Evolutionary conservation across 2,113 vertebrate genomes (phyloP).

Genomic region (Callospermophilus lateralis): DNA sequence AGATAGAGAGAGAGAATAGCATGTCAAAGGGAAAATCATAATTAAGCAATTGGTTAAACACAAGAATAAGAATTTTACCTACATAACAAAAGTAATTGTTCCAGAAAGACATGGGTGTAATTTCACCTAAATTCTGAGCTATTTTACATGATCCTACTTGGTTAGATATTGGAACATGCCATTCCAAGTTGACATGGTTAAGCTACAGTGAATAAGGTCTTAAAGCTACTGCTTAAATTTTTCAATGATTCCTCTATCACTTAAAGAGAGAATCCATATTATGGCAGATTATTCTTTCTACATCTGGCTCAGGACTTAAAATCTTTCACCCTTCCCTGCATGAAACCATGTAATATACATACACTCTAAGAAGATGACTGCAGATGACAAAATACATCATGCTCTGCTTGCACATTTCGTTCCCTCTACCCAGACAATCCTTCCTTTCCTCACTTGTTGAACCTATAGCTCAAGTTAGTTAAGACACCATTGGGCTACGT

Average conservation of each 20-base stretch:
- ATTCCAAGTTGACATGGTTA: not conserved
- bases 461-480: not conserved
- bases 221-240: not conserved
- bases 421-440: not conserved
- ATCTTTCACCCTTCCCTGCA: not conserved
- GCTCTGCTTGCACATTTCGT: not conserved
- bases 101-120: not conserved
- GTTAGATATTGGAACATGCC: not conserved
- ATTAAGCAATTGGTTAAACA: constrained; percentile 16
- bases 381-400: not conserved
- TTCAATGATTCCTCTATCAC: not conserved
- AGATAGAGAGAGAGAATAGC: not conserved
- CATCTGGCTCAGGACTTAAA: not conserved
- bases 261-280: not conserved
- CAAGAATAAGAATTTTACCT: not conserved
- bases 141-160: not conserved
- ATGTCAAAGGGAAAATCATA: not conserved
- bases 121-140: not conserved
- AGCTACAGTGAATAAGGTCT: constrained; percentile 7
- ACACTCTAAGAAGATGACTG: not conserved
- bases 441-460: not conserved
- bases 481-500: not conserved
- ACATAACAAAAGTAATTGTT: not conserved
- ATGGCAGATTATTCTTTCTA: not conserved
- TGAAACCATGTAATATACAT: not conserved